Base-by-base conservation (phyloP, 2,888 invertebrate genomes). In the Leucophora obtusa region DNA sequence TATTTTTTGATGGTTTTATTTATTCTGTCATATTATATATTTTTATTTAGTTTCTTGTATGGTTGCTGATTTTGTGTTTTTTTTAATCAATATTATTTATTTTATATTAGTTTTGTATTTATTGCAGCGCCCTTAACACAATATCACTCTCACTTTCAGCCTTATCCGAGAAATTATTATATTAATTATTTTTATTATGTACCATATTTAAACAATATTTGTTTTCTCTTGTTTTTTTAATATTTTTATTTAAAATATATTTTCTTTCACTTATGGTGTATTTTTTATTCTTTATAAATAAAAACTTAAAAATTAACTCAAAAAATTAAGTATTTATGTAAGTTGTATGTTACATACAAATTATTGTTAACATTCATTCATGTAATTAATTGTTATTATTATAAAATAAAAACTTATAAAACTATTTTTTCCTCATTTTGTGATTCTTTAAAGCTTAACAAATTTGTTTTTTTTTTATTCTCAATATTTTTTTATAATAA, bases 101-200 rank as follows among this genome's bases (percentile, higher is more conserved):
- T 60, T 71, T 33, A 82, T 66, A 24, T 71, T 79, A 69, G 77
- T 63, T 71, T 77, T 83, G 28, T 28, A 28, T 84, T 83, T 82
- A 84, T 85, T 86, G 86, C 88, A 86, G 87, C 89, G 87, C 86
- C 86, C 87, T 89, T 88, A 89, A 89, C 89, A 88, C 90, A 88
- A 87, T 86, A 89, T 89, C 89, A 89, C 89, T 89, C 89, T 87
- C 89, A 86, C 89, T 84, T 87, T 89, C 89, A 89, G 89, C 89
- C 89, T 89, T 89, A 89, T 89, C 89, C 89, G 89, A 89, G 65
- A 81, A 88, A 76, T 70, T 62, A 77, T 78, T 79, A 73, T 63
- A 54, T 59, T 60, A 68, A 47, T 78, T 71, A 76, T 78, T 75
- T 18, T 59, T 28, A 28, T 69, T 73, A 38, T 24, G 5, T 83